A percentile compares a stretch with the other conserved stretches of the same genome.
Evolutionary conservation across 2,113 vertebrate genomes (phyloP).

Genomic region (Malaclemys terrapin): DNA sequence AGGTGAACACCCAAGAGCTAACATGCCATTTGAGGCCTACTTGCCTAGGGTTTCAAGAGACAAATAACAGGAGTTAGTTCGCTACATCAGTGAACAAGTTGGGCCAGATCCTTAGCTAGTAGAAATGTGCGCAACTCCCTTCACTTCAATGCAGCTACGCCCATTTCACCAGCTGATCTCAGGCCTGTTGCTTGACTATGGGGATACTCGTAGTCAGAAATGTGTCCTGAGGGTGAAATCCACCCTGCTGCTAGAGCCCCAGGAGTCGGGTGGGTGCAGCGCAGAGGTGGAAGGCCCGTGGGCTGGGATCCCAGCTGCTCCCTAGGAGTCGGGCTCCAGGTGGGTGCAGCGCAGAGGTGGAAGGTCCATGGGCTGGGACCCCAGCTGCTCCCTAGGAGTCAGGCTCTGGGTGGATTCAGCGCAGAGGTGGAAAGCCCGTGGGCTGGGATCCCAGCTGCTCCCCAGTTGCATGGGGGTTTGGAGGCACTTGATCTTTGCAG

Average conservation of each 20-base stretch:
- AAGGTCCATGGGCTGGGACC: too few relatives aligned
- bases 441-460: not conserved
- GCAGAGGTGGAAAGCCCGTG: too few relatives aligned
- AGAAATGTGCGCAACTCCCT: not conserved
- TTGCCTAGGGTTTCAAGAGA: not conserved
- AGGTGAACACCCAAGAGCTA: not conserved
- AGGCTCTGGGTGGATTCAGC: too few relatives aligned
- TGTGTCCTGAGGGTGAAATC: not conserved
- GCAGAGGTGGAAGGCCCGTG: not conserved
- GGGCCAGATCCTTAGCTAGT: not conserved
- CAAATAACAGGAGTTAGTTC: not conserved
- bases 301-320: not conserved
- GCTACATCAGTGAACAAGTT: not conserved
- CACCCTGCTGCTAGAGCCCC: not conserved
- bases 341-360: too few relatives aligned
- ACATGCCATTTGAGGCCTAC: not conserved
- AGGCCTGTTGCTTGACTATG: not conserved
- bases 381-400: too few relatives aligned
- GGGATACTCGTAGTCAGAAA: not conserved
- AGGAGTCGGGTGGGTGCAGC: not conserved
- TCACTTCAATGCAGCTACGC: not conserved
- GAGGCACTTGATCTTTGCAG: not conserved
- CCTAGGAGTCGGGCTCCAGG: too few relatives aligned
- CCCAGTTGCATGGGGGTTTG: not conserved
- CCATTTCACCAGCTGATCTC: not conserved